Evolutionary conservation across 2,888 invertebrate genomes (phyloP), one percentile per base, ranked within the genome.

Genomic region (Drosophila vallismaia): DNA sequence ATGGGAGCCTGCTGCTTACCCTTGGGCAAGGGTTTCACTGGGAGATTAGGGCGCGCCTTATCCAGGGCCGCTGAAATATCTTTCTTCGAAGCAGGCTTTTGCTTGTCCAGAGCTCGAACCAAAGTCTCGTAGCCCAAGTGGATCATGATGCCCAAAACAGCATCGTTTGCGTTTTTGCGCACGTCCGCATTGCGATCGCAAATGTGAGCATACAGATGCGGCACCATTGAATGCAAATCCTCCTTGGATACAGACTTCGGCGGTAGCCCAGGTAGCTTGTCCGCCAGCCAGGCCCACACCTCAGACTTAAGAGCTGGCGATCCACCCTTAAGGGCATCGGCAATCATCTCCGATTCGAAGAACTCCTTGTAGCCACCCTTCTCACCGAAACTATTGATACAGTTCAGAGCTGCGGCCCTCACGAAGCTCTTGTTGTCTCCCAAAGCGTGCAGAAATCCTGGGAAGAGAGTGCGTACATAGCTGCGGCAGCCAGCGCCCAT

Each of bases 181-280:
- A 99, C 98, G 77, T 98, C 98, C 0, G 95, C 96, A 89, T 95
- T 97, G 58, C 99, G 94, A 92, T 99, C 98, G 89, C 98, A 98
- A 64, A 98, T 92, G 86, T 97, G 96, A 38, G 94, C 93, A 91
- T 95, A 97, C 56, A 99, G 91, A 76, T 94, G 93, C 0, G 96
- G 95, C 63, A 98, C 92, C 91, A 97, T 96, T 1, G 94, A 92
- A 0, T 94, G 90, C 1, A 99, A 91, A 92, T 98, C 98, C 74
- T 97, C 96, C 86, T 95, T 96, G 0, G 95, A 93, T 80, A 97
- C 94, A 6, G 95, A 93, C 89, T 96, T 96, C 0, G 88, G 84
- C 2, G 95, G 93, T 81, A 95, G 94, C 73, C 93, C 93, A 0
- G 97, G 96, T 79, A 98, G 92, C 83, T 95, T 95, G 67, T 96